A percentile compares a stretch with the other conserved stretches of the same genome.
Evolutionary conservation across 2,888 invertebrate genomes (phyloP).

Genomic region (Balanococcus diminutus): DNA sequence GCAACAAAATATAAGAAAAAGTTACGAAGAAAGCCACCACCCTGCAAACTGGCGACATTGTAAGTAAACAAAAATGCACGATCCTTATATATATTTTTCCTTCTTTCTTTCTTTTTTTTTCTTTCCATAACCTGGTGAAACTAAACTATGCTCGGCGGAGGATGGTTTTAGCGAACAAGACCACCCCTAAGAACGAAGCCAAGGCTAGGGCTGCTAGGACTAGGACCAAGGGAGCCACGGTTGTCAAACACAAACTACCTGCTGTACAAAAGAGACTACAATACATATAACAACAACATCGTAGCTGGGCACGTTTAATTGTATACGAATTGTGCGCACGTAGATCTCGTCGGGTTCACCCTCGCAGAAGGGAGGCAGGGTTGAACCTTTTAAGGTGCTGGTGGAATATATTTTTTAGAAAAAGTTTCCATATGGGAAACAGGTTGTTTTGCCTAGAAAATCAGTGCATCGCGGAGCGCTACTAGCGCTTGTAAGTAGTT

Average conservation of each 20-base stretch:
- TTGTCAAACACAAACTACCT: neutral
- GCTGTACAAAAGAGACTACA: neutral
- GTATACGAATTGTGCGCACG: neutral
- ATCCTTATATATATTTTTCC: too few relatives aligned
- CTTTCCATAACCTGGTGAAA: neutral
- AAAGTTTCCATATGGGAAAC: conserved; percentile 28
- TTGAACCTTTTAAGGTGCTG: conserved; percentile 18
- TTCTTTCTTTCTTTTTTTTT: neutral
- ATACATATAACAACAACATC: neutral
- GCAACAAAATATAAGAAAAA: too few relatives aligned
- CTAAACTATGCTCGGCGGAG: neutral
- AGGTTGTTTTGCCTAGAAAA: conserved; percentile 36
- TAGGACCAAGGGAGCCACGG: neutral
- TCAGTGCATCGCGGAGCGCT: neutral
- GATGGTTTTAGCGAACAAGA: conserved; percentile 12
- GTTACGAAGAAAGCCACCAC: neutral
- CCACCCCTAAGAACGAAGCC: neutral
- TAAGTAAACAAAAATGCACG: neutral
- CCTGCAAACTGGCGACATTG: neutral
- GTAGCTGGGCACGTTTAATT: neutral
- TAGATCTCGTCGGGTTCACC: too few relatives aligned
- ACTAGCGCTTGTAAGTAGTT: neutral
- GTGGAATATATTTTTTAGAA: neutral
- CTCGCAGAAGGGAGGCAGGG: neutral
- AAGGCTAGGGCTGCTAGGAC: too few relatives aligned